Conservation (phyloP, 2,888 invertebrate genomes). For the Mythimna loreyi region DNA sequence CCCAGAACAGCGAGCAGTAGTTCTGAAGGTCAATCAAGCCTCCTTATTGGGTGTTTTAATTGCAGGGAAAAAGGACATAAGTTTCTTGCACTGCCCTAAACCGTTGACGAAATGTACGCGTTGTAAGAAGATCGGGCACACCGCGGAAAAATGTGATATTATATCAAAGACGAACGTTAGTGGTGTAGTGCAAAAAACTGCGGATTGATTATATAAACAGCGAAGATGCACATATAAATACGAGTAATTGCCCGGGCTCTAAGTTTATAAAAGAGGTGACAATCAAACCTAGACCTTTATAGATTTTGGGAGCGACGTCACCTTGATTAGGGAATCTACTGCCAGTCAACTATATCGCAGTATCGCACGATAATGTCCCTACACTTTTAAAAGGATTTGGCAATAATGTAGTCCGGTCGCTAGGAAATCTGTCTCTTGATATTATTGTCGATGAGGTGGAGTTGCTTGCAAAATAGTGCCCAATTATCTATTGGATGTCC, state of each 20-base stretch:
- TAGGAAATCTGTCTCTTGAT: too few species aligned
- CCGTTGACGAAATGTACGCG: too few species aligned
- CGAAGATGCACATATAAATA: too few species aligned
- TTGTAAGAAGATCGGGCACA: neutral
- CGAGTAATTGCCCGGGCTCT: too few species aligned
- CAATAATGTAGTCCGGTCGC: too few species aligned
- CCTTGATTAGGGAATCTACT: neutral
- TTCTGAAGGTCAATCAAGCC: too few species aligned
- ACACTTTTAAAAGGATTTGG: neutral
- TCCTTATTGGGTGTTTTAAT: too few species aligned
- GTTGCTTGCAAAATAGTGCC: neutral
- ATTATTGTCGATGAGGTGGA: too few species aligned
- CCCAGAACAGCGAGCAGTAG: too few species aligned
- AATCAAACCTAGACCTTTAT: neutral
- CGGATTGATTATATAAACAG: neutral
- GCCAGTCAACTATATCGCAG: neutral
- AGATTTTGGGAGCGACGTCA: neutral
- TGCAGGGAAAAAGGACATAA: too few species aligned
- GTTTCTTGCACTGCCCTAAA: too few species aligned
- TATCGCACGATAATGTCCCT: neutral
- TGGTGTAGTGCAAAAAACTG: neutral
- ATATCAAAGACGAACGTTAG: neutral
- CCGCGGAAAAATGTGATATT: neutral
- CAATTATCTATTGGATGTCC: neutral
- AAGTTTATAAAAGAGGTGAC: neutral